Base-by-base conservation (phyloP, 1,140 invertebrate species). In the Mesaphorura yosii region DNA sequence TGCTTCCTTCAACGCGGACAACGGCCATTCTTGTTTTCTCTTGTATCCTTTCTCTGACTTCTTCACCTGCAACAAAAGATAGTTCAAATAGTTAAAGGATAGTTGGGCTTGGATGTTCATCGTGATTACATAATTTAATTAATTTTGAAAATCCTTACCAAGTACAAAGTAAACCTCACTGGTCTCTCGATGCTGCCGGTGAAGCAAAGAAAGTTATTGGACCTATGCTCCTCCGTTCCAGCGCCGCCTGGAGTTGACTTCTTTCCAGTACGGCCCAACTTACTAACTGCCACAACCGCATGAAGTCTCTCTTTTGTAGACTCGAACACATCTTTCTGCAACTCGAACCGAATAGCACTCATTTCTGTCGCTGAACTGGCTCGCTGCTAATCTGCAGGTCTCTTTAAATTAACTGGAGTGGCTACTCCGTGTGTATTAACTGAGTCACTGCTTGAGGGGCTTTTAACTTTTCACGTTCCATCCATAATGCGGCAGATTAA, bases 41-140 rank as follows among this genome's bases (percentile, higher is more conserved):
- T 90, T 90, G 66, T 79, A 88, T 1, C 75, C 69, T 67, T 88
- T 86, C 58, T 91, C 87, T 34, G 80, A 80, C 67, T 87, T 86
- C 66, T 90, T 92, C 0, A 91, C 72, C 67, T 78, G 67, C 55
- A 67, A 72, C 44, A 51, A 47, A 40, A 25, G 55, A 41, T 31
- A 38, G 48, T 55, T 26, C n/a, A 37, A 31, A 51, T 22, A 31
- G 51, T 17, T 25, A 42, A 20, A 42, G 12, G 17, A 25, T 40
- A 23, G 20, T 27, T 4, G 19, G 3, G 22, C 38, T 28, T 20
- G 14, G 5, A 12, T 19, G 17, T 37, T 14, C 7, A 12, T 42
- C 22, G 20, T 14, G 22, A 14, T 55, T 22, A 57, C 19, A 7
- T 14, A 39, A 44, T 17, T 20, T 14, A 25, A 14, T 31, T 20